Base-by-base conservation (phyloP, 2,888 invertebrate species). In the Rhimphoctona megacephalus region DNA sequence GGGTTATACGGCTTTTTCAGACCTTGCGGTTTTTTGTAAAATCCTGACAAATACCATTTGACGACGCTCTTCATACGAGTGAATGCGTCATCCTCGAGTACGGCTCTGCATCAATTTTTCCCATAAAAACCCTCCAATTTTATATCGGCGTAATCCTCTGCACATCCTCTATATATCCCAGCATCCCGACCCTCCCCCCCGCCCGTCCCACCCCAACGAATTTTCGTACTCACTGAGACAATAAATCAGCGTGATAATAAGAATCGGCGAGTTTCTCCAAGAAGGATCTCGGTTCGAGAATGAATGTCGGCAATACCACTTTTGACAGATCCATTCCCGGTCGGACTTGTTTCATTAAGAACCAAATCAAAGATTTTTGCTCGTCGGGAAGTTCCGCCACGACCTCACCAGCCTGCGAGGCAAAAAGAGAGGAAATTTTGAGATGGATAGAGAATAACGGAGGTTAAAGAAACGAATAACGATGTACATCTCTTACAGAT, bases 1-100 rank as follows among this genome's bases (percentile, higher is more conserved):
- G 99, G 99, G 95, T 99, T 99, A 94, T 99, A 99, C 0, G 99
- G 99, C 94, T 99, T 99, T 94, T 99, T 99, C 70, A 99, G 95
- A 5, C 99, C 99, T 94, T 98, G 98, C 0, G 99, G 99, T 94
- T 99, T 99, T 90, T 98, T 97, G 94, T 99, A 98, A 93, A 99
- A 96, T 1, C 99, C 98, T 0, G 98, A 98, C 43, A 99, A 95
- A 94, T 99, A 99, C 98, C 98, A 99, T 90, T 97, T 96, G 0
- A 98, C 97, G 0, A 99, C 97, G 33, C 96, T 95, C 92, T 98
- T 98, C 97, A 99, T 99, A 86, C 99, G 96, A 36, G 96, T 97
- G 94, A 97, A 98, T 0, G 99, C 98, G 94, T 99, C 98, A 90
- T 98, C 98, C 93, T 97, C 96, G 78, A 95, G 92, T 22, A 97